Conservation (phyloP, 2,888 invertebrate genomes). For the Andrena chrysosceles region DNA sequence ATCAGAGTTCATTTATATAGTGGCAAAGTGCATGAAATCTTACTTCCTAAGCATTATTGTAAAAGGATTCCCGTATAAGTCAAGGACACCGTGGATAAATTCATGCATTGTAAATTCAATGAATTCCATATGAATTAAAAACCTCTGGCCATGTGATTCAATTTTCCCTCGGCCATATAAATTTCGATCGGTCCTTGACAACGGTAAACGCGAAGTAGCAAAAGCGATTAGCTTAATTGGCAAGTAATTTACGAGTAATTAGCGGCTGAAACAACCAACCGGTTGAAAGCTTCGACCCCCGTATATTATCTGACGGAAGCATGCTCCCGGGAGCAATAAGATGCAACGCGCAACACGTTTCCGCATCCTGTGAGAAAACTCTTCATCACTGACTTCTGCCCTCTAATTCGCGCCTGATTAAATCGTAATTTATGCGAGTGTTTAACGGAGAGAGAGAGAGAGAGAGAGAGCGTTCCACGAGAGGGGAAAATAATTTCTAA, state of each 20-base stretch:
- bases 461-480: not conserved
- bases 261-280: conserved; percentile 23
- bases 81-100: no score
- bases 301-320: conserved; percentile 32
- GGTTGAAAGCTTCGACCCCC: conserved; percentile 25
- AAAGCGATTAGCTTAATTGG: conserved; percentile 35
- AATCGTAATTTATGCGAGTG: conserved; percentile 41
- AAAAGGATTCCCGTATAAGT: no score
- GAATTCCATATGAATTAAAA: not conserved
- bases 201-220: not conserved
- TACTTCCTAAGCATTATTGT: no score
- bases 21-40: no score
- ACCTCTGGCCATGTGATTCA: not conserved
- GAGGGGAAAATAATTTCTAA: no score
- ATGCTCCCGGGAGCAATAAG: conserved; percentile 23
- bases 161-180: not conserved
- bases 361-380: conserved; percentile 14
- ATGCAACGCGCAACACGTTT: conserved; percentile 49
- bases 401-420: conserved; percentile 38
- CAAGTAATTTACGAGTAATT: conserved; percentile 41
- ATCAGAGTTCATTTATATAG: no score
- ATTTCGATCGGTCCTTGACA: not conserved
- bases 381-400: conserved; percentile 34
- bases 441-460: conserved; percentile 18
- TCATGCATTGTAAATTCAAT: no score